These are phyloP conservation scores for Barnardius zonarius DNA, from an alignment of 2,113 vertebrate genomes.

Conservation along the genomic window DNA sequence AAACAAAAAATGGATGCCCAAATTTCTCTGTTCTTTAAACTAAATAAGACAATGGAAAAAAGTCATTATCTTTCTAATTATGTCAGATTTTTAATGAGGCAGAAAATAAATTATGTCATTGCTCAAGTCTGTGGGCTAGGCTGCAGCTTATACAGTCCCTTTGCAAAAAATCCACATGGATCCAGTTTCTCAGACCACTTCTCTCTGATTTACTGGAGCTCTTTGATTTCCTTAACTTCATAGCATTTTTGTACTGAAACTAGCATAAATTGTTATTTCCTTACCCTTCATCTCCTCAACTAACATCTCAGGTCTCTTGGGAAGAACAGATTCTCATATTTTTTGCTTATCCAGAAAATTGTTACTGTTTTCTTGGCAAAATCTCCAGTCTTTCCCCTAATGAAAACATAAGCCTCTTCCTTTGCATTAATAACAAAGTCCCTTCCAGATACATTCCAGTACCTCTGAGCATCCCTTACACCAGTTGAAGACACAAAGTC, in stretches of 20 bases:
- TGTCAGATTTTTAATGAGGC: not conserved
- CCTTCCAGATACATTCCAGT: not conserved
- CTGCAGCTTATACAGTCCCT: not conserved
- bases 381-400: not conserved
- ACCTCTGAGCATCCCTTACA: not conserved
- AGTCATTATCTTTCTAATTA: not conserved
- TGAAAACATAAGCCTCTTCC: constrained; percentile 15
- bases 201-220: not conserved
- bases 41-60: not conserved
- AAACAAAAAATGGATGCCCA: not conserved
- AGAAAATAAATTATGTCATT: not conserved
- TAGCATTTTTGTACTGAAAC: not conserved
- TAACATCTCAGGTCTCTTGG: constrained; percentile 15
- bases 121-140: not conserved
- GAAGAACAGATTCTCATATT: constrained; percentile 12
- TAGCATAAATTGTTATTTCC: not conserved
- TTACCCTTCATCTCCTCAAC: not conserved
- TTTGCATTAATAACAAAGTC: constrained; percentile 26
- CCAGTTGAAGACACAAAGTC: not conserved
- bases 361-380: constrained; percentile 33
- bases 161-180: not conserved
- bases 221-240: not conserved
- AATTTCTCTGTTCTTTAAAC: not conserved
- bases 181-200: not conserved
- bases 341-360: constrained; percentile 58